Conservation (phyloP, 2,888 invertebrate species). For the Diplolepis rosae region DNA sequence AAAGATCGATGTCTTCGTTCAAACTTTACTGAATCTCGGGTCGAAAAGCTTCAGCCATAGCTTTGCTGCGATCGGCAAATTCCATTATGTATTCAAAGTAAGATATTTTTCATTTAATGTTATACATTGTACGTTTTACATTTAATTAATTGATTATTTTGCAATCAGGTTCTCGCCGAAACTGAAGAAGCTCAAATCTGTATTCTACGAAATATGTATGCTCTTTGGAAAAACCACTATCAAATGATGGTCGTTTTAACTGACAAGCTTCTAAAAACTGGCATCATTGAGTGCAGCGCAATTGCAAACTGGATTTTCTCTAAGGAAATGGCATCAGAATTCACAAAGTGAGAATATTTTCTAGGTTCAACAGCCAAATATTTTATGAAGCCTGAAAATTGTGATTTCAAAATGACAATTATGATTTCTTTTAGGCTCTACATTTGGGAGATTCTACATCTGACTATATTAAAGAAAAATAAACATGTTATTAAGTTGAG, state of each 20-base stretch:
- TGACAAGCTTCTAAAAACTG: slow-evolving; percentile 97
- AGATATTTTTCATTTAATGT: not conserved
- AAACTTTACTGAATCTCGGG: slow-evolving; percentile 93
- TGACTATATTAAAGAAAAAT: slow-evolving; percentile 97
- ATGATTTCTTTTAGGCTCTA: no score
- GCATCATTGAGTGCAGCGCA: slow-evolving; percentile 96
- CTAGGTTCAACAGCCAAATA: no score
- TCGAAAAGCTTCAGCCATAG: slow-evolving; percentile 98
- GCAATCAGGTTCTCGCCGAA: slow-evolving; percentile 86
- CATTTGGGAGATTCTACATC: slow-evolving; percentile 96
- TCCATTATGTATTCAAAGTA: slow-evolving; percentile 92
- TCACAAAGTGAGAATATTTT: slow-evolving; percentile 80
- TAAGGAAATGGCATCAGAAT: slow-evolving; percentile 92
- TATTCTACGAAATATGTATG: slow-evolving; percentile 92
- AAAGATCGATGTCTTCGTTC: slow-evolving; percentile 98
- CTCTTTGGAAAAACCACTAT: slow-evolving; percentile 96
- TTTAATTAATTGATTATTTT: slow-evolving; percentile 17
- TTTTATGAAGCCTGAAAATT: no score
- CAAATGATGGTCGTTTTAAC: slow-evolving; percentile 98
- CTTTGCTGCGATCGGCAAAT: slow-evolving; percentile 98
- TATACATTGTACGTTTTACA: not conserved
- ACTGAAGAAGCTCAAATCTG: slow-evolving; percentile 97
- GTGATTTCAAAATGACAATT: no score
- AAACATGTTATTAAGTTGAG: slow-evolving; percentile 91
- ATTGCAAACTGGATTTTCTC: slow-evolving; percentile 99